Conservation (phyloP, 1,140 invertebrate species). For the Papilio polyxenes region DNA sequence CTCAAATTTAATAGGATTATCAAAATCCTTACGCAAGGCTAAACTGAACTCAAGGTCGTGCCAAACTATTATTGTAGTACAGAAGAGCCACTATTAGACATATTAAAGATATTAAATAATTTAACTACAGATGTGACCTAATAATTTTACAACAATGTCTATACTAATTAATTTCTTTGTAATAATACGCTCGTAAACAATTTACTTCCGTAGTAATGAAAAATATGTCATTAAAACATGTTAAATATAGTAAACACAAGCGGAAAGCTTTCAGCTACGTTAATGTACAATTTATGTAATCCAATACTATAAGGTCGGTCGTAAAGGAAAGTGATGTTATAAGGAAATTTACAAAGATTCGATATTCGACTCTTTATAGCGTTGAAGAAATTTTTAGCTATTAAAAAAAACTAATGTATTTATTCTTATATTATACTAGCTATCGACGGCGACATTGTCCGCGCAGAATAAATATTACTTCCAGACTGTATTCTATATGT, state of each 20-base stretch:
- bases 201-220: neutral
- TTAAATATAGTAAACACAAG: slow-evolving; percentile 17
- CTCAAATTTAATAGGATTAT: slow-evolving; percentile 4
- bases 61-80: neutral
- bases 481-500: too few relatives aligned
- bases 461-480: too few relatives aligned
- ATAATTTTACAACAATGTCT: neutral
- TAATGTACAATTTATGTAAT: slow-evolving; percentile 38
- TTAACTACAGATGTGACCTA: neutral
- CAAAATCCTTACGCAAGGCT: slow-evolving; percentile 12
- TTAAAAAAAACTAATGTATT: too few relatives aligned
- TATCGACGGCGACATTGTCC: too few relatives aligned
- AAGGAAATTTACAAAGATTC: slow-evolving; percentile 44
- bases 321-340: slow-evolving; percentile 39
- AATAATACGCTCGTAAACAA: slow-evolving; percentile 8
- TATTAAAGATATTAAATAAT: too few relatives aligned
- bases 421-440: too few relatives aligned
- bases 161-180: neutral
- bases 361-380: too few relatives aligned
- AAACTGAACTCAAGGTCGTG: neutral
- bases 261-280: slow-evolving; percentile 27
- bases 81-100: too few relatives aligned
- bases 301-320: slow-evolving; percentile 32
- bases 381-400: too few relatives aligned
- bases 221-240: slow-evolving; percentile 25